Percentiles rank a stretch among this genome's conserved stretches.
phyloP scores from a whole-genome alignment of 2,797 vertebrate species.

The Acrossocheilus wenchowensis region DNA sequence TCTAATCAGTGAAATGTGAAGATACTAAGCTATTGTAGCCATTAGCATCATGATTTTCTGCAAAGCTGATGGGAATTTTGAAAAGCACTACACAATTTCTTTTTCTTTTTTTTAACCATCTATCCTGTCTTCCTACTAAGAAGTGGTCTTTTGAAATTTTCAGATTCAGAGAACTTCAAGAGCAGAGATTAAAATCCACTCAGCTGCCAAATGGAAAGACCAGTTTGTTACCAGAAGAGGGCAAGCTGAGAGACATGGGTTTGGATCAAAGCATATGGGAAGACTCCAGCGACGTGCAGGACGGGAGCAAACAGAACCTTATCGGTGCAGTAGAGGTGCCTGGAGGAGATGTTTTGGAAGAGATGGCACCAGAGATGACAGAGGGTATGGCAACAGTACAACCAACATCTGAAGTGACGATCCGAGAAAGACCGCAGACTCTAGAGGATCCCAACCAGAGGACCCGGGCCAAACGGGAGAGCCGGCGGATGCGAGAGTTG shows the following conservation, averaged over 20 bases:
- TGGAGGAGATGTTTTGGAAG: slow-evolving; percentile 6
- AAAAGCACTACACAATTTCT: not conserved
- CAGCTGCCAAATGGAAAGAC: slow-evolving; percentile 77
- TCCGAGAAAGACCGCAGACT: slow-evolving; percentile 56
- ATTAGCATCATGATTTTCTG: not conserved
- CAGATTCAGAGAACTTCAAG: slow-evolving; percentile 82
- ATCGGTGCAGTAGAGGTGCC: slow-evolving; percentile 55
- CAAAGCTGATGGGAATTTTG: not conserved
- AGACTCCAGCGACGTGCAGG: slow-evolving; percentile 81
- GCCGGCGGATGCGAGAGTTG: slow-evolving; percentile 93
- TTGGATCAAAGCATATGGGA: slow-evolving; percentile 89
- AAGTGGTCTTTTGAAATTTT: slow-evolving; percentile 31
- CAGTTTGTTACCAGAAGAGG: slow-evolving; percentile 66
- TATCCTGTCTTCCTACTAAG: not conserved
- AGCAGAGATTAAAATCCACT: slow-evolving; percentile 52
- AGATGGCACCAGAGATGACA: slow-evolving; percentile 41
- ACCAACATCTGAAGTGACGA: slow-evolving; percentile 22
- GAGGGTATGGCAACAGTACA: not conserved
- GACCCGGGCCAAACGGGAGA: slow-evolving; percentile 94
- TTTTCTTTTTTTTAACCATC: not conserved
- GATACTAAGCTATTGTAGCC: not conserved
- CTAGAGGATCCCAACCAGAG: slow-evolving; percentile 83
- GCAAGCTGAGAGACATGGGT: slow-evolving; percentile 76
- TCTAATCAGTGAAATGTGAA: not conserved
- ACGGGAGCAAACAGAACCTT: slow-evolving; percentile 74